A percentile compares a stretch with the other conserved stretches of the same genome.
These are phyloP conservation scores for Fragum whitleyi DNA, from an alignment of 2,888 invertebrate genomes.

Conservation along the genomic window DNA sequence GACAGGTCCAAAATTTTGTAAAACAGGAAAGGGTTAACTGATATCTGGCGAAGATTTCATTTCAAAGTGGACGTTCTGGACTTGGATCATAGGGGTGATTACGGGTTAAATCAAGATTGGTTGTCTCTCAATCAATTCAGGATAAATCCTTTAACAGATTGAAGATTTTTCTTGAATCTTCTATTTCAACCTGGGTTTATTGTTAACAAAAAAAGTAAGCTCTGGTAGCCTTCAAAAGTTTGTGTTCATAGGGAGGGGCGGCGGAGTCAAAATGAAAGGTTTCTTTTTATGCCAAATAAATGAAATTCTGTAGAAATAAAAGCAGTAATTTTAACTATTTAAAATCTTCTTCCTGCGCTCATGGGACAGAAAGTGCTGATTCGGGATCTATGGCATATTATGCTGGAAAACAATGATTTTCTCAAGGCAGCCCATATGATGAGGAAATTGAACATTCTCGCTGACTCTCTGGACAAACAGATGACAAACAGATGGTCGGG, in stretches of 20 bases:
- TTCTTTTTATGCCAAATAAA: slow-evolving; percentile 37
- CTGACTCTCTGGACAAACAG: slow-evolving; percentile 43
- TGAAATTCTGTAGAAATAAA: slow-evolving; percentile 41
- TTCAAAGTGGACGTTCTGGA: slow-evolving; percentile 20
- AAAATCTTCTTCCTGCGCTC: slow-evolving; percentile 26
- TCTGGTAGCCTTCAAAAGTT: slow-evolving; percentile 36
- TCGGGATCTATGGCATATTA: slow-evolving; percentile 40
- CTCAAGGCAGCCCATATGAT: slow-evolving; percentile 51
- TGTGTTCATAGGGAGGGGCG: slow-evolving; percentile 47
- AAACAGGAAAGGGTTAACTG: too few relatives aligned
- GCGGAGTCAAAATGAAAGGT: slow-evolving; percentile 26
- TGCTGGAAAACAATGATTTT: slow-evolving; percentile 18
- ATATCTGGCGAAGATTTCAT: slow-evolving; percentile 19
- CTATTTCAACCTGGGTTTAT: slow-evolving; percentile 56
- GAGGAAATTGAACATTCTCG: slow-evolving; percentile 42
- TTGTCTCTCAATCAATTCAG: slow-evolving; percentile 35
- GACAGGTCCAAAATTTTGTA: too few relatives aligned
- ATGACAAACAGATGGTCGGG: slow-evolving; percentile 18
- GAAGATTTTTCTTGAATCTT: slow-evolving; percentile 34
- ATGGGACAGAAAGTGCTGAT: slow-evolving; percentile 32
- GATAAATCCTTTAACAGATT: slow-evolving; percentile 33
- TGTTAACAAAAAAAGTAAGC: slow-evolving; percentile 49
- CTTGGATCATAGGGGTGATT: slow-evolving; percentile 21
- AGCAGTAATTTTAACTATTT: slow-evolving; percentile 26
- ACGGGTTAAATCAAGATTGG: slow-evolving; percentile 40